Evolutionary conservation across 2,888 invertebrate species (phyloP).

Genomic region (Tachina lurida): DNA sequence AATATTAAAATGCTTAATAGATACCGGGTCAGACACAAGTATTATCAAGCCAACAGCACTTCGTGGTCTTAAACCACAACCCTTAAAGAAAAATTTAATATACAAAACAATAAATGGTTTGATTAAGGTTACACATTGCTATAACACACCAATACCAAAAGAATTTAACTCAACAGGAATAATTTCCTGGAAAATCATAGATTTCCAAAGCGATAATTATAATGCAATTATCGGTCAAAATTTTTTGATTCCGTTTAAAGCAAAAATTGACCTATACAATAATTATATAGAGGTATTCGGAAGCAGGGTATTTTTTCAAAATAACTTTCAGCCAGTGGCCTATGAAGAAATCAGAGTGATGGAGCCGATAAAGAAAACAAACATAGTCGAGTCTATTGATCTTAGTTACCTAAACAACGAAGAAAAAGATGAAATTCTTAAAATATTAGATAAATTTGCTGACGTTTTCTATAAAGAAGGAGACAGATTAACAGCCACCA

Average conservation of each 20-base stretch:
- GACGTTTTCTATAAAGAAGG: too few relatives aligned
- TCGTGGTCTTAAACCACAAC: too few relatives aligned
- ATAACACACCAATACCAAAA: too few relatives aligned
- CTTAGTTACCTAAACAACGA: slow-evolving; percentile 21
- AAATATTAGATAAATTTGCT: slow-evolving; percentile 24
- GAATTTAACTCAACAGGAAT: too few relatives aligned
- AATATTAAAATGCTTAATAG: slow-evolving; percentile 35
- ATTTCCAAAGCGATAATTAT: slow-evolving; percentile 29
- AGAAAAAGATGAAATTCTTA: slow-evolving; percentile 12
- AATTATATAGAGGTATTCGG: slow-evolving; percentile 12
- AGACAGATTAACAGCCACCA: too few relatives aligned
- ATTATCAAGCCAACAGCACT: too few relatives aligned
- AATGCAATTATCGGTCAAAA: slow-evolving; percentile 8
- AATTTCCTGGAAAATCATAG: slow-evolving; percentile 1
- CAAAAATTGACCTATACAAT: slow-evolving; percentile 24
- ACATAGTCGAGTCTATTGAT: slow-evolving; percentile 19
- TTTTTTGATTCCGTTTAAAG: slow-evolving; percentile 19
- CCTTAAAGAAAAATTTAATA: too few relatives aligned
- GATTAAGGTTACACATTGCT: too few relatives aligned
- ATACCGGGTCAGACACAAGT: slow-evolving; percentile 50
- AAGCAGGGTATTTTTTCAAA: slow-evolving; percentile 13
- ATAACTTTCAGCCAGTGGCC: not conserved
- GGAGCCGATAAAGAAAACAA: not conserved
- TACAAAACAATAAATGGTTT: too few relatives aligned
- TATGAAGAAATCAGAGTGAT: slow-evolving; percentile 10